Percentiles rank a stretch among this genome's conserved stretches.
These are phyloP conservation scores for Glaucopsyche alexis DNA, from an alignment of 2,888 invertebrate genomes.

Conservation along the genomic window DNA sequence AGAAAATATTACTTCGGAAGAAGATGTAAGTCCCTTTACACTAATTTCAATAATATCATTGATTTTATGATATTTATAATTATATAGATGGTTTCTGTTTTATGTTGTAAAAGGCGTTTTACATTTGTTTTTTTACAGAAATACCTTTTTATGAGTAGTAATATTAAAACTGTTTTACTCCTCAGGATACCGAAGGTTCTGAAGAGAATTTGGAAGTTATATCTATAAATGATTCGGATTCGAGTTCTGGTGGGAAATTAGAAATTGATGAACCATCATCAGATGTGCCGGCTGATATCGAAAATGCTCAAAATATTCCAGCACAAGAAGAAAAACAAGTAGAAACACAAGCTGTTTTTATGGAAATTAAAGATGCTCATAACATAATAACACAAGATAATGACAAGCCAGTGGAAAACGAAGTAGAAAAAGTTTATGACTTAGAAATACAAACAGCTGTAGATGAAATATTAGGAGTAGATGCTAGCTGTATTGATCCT, in stretches of 20 bases:
- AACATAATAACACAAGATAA: neutral
- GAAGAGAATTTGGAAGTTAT: slow-evolving; percentile 52
- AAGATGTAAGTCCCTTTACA: slow-evolving; percentile 33
- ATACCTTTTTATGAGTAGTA: neutral
- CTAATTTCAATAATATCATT: neutral
- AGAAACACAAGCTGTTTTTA: slow-evolving; percentile 27
- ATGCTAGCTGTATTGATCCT: slow-evolving; percentile 45
- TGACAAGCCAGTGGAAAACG: neutral
- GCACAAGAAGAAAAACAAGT: slow-evolving; percentile 1
- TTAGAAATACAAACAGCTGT: neutral
- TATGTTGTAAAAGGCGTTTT: neutral
- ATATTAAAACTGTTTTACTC: slow-evolving; percentile 32
- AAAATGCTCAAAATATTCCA: neutral
- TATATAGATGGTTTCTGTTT: too few species aligned
- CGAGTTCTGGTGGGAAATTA: slow-evolving; percentile 41
- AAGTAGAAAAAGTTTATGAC: neutral
- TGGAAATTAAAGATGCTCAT: neutral
- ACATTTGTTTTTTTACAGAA: neutral
- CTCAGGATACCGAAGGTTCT: slow-evolving; percentile 44
- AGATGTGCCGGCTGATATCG: slow-evolving; percentile 17
- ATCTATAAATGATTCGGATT: slow-evolving; percentile 54
- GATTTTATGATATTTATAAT: too few species aligned
- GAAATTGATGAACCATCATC: slow-evolving; percentile 44
- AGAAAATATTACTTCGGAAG: slow-evolving; percentile 36
- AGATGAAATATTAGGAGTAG: slow-evolving; percentile 28